Conservation (phyloP, 1,140 invertebrate genomes). For the Heliconius himera region DNA sequence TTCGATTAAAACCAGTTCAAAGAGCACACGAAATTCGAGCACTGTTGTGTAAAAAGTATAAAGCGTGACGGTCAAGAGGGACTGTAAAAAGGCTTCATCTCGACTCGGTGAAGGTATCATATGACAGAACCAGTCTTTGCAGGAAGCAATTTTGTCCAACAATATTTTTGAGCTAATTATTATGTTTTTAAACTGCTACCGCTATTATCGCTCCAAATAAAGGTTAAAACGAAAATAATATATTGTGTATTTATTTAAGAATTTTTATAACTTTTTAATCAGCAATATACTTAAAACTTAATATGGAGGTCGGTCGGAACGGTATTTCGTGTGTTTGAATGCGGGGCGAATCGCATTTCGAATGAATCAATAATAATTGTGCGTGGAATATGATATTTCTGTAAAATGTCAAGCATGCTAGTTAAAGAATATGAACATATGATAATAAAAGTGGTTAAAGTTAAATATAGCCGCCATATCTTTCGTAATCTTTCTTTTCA, state of each 20-base stretch:
- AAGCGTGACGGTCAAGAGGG: conserved; percentile 42
- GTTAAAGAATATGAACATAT: not conserved
- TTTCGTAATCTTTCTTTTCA: not conserved
- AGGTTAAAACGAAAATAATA: conserved; percentile 29
- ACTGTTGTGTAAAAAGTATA: conserved; percentile 55
- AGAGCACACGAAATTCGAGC: conserved; percentile 68
- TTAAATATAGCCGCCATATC: not conserved
- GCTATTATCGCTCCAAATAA: conserved; percentile 35
- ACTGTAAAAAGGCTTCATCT: conserved; percentile 46
- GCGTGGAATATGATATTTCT: not conserved
- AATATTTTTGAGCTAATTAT: conserved; percentile 38
- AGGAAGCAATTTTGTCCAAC: conserved; percentile 38
- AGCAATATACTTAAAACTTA: conserved; percentile 12
- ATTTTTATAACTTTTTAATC: conserved; percentile 33
- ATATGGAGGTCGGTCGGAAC: conserved; percentile 1
- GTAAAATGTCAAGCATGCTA: not conserved
- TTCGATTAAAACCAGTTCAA: conserved; percentile 73
- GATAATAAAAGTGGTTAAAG: not conserved
- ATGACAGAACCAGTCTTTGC: conserved; percentile 44
- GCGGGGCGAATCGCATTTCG: not conserved
- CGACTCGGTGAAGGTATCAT: conserved; percentile 41
- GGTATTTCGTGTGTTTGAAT: conserved; percentile 6
- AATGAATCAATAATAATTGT: conserved; percentile 11
- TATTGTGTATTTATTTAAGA: conserved; percentile 30
- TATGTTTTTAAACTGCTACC: conserved; percentile 38